Conservation (phyloP, 2,888 invertebrate species). For the Drosophila seclusa region DNA sequence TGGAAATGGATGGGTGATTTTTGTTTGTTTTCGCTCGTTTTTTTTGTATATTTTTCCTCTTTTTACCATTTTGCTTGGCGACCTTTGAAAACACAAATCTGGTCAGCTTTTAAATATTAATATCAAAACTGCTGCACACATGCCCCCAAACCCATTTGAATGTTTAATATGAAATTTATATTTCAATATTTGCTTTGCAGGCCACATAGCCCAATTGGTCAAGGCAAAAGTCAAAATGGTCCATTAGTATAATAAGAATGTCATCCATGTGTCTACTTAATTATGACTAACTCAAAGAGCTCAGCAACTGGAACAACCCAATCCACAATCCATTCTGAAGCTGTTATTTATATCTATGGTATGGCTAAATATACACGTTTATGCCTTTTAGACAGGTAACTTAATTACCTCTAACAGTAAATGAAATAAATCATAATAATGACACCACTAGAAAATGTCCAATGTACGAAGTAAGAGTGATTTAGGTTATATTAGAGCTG, state of each 20-base stretch:
- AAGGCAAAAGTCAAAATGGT: neutral
- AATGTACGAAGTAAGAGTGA: neutral
- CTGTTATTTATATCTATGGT: neutral
- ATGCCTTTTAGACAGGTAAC: neutral
- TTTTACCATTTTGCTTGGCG: slow-evolving; percentile 15
- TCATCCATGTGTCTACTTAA: neutral
- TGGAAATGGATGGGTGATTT: neutral
- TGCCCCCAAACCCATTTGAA: slow-evolving; percentile 7
- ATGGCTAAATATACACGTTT: no score
- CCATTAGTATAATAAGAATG: neutral
- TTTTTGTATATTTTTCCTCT: neutral
- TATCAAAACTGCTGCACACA: slow-evolving; percentile 12
- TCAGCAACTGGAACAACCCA: neutral
- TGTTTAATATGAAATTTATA: slow-evolving; percentile 7
- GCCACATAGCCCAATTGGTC: neutral
- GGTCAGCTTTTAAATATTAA: slow-evolving; percentile 33
- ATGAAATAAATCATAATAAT: neutral
- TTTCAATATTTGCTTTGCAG: neutral
- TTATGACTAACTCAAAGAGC: neutral
- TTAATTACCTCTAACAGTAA: neutral
- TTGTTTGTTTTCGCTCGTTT: slow-evolving; percentile 24
- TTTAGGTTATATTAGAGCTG: neutral
- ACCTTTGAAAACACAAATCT: slow-evolving; percentile 53
- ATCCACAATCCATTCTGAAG: neutral
- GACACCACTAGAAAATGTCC: neutral